Percentiles rank a stretch among this genome's conserved stretches.
These are phyloP conservation scores for Agrochola lychnidis DNA, from an alignment of 2,888 invertebrate species.

Conservation along the genomic window DNA sequence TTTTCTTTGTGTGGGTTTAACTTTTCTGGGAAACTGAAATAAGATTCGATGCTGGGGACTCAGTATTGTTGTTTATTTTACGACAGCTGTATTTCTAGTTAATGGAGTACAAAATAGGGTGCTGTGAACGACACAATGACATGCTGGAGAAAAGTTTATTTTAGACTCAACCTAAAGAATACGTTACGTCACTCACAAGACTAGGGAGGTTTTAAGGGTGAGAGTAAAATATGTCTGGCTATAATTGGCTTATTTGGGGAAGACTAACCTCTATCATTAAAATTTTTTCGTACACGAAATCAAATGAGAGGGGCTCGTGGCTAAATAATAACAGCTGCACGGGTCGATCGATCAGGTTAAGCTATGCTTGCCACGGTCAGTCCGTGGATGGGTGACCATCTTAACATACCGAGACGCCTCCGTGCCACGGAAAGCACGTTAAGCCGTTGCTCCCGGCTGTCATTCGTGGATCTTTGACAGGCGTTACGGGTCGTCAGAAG, in stretches of 20 bases:
- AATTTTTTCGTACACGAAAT: background rate
- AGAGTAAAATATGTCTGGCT: background rate
- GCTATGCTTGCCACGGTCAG: no score
- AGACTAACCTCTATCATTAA: background rate
- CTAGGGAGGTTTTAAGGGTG: slow-evolving; percentile 1
- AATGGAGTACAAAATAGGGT: slow-evolving; percentile 40
- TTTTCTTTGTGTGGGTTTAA: slow-evolving; percentile 18
- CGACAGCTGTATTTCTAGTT: slow-evolving; percentile 37
- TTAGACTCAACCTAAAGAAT: slow-evolving; percentile 14
- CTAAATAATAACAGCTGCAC: no score
- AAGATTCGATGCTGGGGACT: slow-evolving; percentile 11
- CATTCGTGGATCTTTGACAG: no score
- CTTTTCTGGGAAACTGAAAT: slow-evolving; percentile 13
- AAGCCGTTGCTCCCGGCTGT: no score
- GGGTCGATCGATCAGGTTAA: no score
- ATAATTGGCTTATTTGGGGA: background rate
- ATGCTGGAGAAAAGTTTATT: slow-evolving; percentile 17
- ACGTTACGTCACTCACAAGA: background rate
- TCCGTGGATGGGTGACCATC: no score
- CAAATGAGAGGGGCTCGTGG: no score
- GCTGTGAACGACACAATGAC: slow-evolving; percentile 9
- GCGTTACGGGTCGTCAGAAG: no score
- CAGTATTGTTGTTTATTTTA: slow-evolving; percentile 45
- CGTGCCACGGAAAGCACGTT: no score
- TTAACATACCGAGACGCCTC: no score